phyloP scores from a whole-genome alignment of 2,797 vertebrate species.

The Danio albolineatus region DNA sequence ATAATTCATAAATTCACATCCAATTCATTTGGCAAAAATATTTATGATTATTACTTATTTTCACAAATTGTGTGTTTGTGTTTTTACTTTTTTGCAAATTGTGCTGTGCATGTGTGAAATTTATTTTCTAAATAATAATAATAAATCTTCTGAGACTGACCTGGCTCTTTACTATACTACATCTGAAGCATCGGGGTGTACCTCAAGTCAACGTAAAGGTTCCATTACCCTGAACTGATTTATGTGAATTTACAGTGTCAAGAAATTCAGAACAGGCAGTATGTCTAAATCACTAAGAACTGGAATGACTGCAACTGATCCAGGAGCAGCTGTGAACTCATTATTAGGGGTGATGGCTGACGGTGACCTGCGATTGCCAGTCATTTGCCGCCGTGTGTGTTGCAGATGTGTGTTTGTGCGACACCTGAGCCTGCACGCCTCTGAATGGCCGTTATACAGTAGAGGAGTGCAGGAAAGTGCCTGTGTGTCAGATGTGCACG shows the following conservation, averaged over 20 bases:
- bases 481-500: constrained; percentile 53
- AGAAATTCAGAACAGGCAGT: not conserved
- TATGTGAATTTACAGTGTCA: not conserved
- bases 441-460: constrained; percentile 7
- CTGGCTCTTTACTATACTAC: no score
- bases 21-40: no score
- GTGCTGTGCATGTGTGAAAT: no score
- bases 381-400: constrained; percentile 41
- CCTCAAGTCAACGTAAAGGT: no score
- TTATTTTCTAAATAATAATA: no score
- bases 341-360: constrained; percentile 22
- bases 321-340: constrained; percentile 14
- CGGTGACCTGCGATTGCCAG: constrained; percentile 40
- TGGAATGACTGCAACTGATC: not conserved
- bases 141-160: no score
- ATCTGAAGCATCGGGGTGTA: no score
- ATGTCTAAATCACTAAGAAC: not conserved
- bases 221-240: no score
- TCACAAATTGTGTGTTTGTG: no score
- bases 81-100: no score
- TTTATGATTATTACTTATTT: no score
- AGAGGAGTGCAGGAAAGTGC: constrained; percentile 40
- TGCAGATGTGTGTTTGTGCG: not conserved
- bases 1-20: no score
- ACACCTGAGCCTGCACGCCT: constrained; percentile 4